Evolutionary conservation across 2,888 invertebrate genomes (phyloP), one percentile per base, ranked within the genome.

Genomic region (Eristalinus aeneus): DNA sequence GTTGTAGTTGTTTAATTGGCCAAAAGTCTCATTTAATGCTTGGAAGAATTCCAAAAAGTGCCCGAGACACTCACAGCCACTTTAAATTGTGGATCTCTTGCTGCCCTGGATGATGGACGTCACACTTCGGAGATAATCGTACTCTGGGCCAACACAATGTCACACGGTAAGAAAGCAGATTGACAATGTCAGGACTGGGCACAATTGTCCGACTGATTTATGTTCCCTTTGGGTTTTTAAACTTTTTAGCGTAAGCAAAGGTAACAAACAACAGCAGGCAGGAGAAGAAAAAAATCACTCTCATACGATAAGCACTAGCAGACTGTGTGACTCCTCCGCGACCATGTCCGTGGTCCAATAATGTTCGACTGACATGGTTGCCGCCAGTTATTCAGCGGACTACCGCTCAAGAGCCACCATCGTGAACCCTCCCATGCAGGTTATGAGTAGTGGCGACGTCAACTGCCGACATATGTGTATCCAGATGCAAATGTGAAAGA

Each of bases 311-410:
- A 34, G 36, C 12, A 34, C 46, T 16, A 68, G 39, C 46, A 32
- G 39, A 64, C 31, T 8, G 36, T 27, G 54, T 68, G 39, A 22
- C 63, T 64, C 64, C 73, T 86, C 60, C 39, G 60, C 73, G 69
- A 82, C 86, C 64, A 82, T 77, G 32, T 69, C 77, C 82, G 58
- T 82, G 73, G 82, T 82, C 69, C 73, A 69, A 69, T 71, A 69
- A 54, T 56, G 34, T 61, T 60, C 82, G 82, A 86, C 86, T 86
- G 86, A 77, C 77, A 71, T 54, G 81, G 77, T 74, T 82, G 69
- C 77, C 61, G 76, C 46, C 73, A 86, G 69, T 69, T 56, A 46
- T 36, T 71, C 54, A 73, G 68, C 61, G 58, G 54, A 72, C 60
- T 68, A 68, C 61, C 80, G 67, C 53, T 61, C 39, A 20, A 34